Conservation (phyloP, 2,797 vertebrate genomes). For the Sebastolobus altivelis region DNA sequence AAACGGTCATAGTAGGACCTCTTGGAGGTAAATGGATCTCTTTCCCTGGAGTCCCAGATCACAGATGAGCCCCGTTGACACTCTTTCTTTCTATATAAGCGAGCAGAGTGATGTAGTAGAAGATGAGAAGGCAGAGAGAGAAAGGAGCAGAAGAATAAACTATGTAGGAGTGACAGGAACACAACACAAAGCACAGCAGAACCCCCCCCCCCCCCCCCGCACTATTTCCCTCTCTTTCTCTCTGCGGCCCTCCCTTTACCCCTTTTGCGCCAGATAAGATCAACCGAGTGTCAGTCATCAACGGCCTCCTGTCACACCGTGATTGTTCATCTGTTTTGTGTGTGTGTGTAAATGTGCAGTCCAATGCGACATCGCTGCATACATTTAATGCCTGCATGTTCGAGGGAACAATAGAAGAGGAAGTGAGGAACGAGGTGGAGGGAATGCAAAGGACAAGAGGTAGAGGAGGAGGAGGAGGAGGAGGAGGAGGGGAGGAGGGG, state of each 20-base stretch:
- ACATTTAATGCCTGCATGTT: constrained; percentile 65
- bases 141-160: constrained; percentile 52
- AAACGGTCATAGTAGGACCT: constrained; percentile 61
- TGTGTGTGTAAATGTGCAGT: constrained; percentile 54
- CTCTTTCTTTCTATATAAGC: constrained; percentile 48
- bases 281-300: constrained; percentile 91
- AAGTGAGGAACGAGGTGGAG: constrained; percentile 56
- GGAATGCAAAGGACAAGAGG: constrained; percentile 67
- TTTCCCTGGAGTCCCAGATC: constrained; percentile 58
- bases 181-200: constrained; percentile 67
- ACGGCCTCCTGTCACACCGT: constrained; percentile 91
- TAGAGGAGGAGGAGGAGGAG: not conserved
- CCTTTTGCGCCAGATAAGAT: constrained; percentile 87
- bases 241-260: constrained; percentile 60
- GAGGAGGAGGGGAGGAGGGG: constrained; percentile 61
- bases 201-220: not conserved
- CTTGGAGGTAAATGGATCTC: constrained; percentile 69
- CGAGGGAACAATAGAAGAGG: constrained; percentile 68
- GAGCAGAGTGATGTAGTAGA: constrained; percentile 45
- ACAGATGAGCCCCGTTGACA: constrained; percentile 58
- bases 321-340: constrained; percentile 82
- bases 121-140: constrained; percentile 39
- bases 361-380: constrained; percentile 73
- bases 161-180: constrained; percentile 69
- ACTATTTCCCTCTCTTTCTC: constrained; percentile 45